Base-by-base conservation (phyloP, 1,140 invertebrate species). In the Arion vulgaris region DNA sequence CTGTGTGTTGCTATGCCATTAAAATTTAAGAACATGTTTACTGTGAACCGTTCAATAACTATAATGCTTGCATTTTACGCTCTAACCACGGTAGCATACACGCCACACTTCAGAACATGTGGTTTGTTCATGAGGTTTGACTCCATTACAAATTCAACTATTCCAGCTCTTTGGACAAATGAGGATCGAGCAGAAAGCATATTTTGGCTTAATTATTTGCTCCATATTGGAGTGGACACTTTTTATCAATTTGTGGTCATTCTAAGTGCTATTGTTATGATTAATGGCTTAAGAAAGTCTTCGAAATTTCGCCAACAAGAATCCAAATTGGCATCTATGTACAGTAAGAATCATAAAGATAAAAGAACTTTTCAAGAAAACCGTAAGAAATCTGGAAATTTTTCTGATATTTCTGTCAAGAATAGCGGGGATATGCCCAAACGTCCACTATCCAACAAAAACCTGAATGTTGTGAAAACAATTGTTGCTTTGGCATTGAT, bases 1-100 rank as follows among this genome's bases (percentile, higher is more conserved):
- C 62, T 66, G 62, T 66, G 62, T 32, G 62, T 66, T 28, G 62
- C 62, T 34, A 66, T 66, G 62, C 62, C 62, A 17, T 23, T 66
- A 11, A 66, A 28, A 23, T 66, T 66, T 34, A 66, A 66, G 62
- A 66, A 66, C n/a, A 66, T 66, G 62, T 66, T 66, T 23, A 66
- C 62, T 34, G 11, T 66, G n/a, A 66, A 66, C 5, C 28, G 62
- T 32, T 66, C 62, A 0, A 28, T 66, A 34, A 23, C n/a, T 11
- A 66, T 66, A 7, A 66, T 66, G 62, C n/a, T 66, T 2, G n/a
- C n/a, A 28, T 66, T 66, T 34, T 66, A 32, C 17, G 28, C 17
- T 2, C 2, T 34, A 32, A 66, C 62, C 2, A 34, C 62, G 1
- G n/a, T 32, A 17, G 62, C 62, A 0, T 66, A 66, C 62, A 66